Evolutionary conservation across 2,888 invertebrate genomes (phyloP).

Genomic region (Mellilla xanthometata): DNA sequence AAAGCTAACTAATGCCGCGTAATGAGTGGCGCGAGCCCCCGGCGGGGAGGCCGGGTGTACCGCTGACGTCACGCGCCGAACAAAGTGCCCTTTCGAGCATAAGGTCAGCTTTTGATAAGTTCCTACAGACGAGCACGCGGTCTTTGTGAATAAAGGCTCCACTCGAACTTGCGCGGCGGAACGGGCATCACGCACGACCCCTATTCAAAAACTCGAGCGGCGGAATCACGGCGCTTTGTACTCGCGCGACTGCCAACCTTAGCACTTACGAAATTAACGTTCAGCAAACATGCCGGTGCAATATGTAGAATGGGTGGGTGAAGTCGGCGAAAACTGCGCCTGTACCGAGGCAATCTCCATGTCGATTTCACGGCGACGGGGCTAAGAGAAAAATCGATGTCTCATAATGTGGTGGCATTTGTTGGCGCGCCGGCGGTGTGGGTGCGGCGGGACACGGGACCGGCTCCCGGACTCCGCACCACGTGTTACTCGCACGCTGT

Average conservation of each 20-base stretch:
- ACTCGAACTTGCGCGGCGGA: constrained; percentile 20
- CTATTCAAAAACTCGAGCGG: constrained; percentile 2
- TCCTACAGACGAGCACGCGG: constrained; percentile 18
- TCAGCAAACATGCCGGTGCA: background rate
- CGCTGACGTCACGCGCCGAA: constrained; percentile 26
- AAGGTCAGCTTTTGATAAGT: constrained; percentile 31
- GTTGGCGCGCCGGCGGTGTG: constrained; percentile 16
- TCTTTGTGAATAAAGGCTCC: constrained; percentile 22
- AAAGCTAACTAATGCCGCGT: constrained; percentile 1
- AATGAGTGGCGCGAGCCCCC: background rate
- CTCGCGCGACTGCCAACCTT: background rate
- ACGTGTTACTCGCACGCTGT: constrained; percentile 16
- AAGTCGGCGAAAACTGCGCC: constrained; percentile 3
- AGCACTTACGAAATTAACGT: background rate
- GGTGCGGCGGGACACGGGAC: constrained; percentile 11
- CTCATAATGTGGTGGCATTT: constrained; percentile 29
- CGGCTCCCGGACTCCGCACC: background rate
- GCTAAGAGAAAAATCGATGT: constrained; percentile 29
- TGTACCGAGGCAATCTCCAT: constrained; percentile 14
- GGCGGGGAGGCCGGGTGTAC: constrained; percentile 8
- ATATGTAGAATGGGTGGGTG: background rate
- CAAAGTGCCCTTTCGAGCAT: constrained; percentile 31
- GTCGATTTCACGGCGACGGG: constrained; percentile 19
- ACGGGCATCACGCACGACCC: constrained; percentile 6
- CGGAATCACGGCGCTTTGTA: background rate